Conservation (phyloP, 2,888 invertebrate genomes). For the Lydus trimaculatus region DNA sequence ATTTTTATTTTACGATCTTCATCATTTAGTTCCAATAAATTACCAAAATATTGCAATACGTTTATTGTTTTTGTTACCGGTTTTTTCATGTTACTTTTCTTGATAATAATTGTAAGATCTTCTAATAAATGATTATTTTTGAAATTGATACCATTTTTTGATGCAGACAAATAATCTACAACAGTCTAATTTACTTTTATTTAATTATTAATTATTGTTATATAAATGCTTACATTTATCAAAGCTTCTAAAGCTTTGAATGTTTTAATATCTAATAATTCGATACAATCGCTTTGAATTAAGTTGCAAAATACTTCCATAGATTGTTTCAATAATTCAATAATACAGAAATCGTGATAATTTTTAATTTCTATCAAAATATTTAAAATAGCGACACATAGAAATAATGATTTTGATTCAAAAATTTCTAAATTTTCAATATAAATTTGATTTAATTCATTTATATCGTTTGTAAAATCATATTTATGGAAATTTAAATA, state of each 20-base stretch:
- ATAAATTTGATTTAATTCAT: constrained; percentile 12
- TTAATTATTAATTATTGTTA: constrained; percentile 1
- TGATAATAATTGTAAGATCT: constrained; percentile 38
- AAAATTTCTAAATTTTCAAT: background rate
- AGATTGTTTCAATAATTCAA: constrained; percentile 25
- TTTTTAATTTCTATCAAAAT: constrained; percentile 9
- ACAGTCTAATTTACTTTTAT: constrained; percentile 16
- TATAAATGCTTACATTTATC: constrained; percentile 42
- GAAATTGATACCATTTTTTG: constrained; percentile 17
- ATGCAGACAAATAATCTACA: constrained; percentile 15
- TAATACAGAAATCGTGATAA: constrained; percentile 12
- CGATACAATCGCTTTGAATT: constrained; percentile 25
- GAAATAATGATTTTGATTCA: constrained; percentile 14
- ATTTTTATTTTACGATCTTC: constrained; percentile 36
- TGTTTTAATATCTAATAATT: constrained; percentile 24
- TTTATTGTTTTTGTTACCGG: constrained; percentile 41
- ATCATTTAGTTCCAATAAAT: constrained; percentile 32
- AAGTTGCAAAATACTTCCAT: constrained; percentile 28
- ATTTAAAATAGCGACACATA: constrained; percentile 21
- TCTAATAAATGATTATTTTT: constrained; percentile 31
- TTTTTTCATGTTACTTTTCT: constrained; percentile 46
- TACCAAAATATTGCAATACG: constrained; percentile 34
- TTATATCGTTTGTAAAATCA: background rate
- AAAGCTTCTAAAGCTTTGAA: constrained; percentile 43
- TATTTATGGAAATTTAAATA: constrained; percentile 3